phyloP scores from a whole-genome alignment of 2,888 invertebrate species.

The Clusia tigrina region DNA sequence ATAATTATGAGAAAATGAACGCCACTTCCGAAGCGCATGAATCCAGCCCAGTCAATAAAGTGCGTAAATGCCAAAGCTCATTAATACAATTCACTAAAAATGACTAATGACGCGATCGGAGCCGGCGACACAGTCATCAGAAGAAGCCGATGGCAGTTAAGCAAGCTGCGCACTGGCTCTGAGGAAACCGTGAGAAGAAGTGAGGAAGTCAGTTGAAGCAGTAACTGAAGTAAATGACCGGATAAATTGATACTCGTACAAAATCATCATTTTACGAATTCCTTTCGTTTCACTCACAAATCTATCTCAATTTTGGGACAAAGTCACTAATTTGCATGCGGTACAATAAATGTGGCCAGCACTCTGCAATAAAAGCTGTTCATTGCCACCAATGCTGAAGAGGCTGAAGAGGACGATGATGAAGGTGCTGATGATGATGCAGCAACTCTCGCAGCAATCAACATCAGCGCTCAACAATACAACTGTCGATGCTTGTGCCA shows the following conservation, averaged over 20 bases:
- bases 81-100: constrained; percentile 54
- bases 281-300: too few relatives aligned
- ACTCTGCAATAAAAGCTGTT: background rate
- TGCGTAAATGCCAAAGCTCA: constrained; percentile 50
- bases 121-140: constrained; percentile 18
- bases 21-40: constrained; percentile 41
- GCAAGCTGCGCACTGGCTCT: background rate
- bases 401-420: background rate
- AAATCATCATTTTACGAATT: too few relatives aligned
- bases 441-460: background rate
- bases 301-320: background rate
- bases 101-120: constrained; percentile 43
- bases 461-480: constrained; percentile 20
- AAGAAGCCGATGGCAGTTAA: background rate
- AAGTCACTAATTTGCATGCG: background rate
- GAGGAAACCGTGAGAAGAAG: background rate
- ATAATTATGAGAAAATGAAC: constrained; percentile 54
- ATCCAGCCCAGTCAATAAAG: constrained; percentile 34
- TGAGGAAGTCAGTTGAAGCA: background rate
- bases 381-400: background rate
- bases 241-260: too few relatives aligned
- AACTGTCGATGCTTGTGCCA: constrained; percentile 19
- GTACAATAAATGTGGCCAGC: background rate
- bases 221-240: background rate
- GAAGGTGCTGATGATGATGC: constrained; percentile 1